phyloP scores from a whole-genome alignment of 2,113 vertebrate genomes.

The Nyctereutes procyonoides region DNA sequence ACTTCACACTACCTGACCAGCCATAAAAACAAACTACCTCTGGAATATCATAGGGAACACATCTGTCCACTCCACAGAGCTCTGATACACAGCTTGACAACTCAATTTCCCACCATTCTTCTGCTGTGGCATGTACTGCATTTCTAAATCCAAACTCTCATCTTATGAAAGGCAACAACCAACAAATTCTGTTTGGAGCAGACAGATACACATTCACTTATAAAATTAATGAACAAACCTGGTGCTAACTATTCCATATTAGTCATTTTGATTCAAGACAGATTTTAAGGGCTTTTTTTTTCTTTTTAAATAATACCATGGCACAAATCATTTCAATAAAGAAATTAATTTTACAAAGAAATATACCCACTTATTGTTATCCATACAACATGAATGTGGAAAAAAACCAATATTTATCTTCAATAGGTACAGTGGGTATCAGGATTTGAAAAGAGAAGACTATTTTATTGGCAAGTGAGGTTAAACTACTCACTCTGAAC shows the following conservation, averaged over 20 bases:
- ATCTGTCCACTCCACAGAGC: neutral
- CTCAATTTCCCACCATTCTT: neutral
- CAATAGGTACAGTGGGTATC: neutral
- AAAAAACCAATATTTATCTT: constrained; percentile 1
- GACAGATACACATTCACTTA: neutral
- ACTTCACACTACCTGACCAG: constrained; percentile 7
- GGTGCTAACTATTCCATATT: neutral
- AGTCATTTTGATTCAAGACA: neutral
- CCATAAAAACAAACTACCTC: neutral
- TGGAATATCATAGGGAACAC: neutral
- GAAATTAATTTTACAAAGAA: constrained; percentile 46
- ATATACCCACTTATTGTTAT: neutral
- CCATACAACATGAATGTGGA: neutral
- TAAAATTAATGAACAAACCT: constrained; percentile 42
- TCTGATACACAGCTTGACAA: neutral
- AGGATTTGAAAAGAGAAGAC: constrained; percentile 28
- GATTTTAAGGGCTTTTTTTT: neutral
- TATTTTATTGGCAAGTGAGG: neutral
- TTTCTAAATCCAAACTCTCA: constrained; percentile 48
- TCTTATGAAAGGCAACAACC: neutral
- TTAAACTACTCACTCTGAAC: constrained; percentile 30
- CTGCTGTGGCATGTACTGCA: neutral
- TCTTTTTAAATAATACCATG: neutral
- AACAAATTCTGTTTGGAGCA: neutral
- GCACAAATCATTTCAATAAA: constrained; percentile 37